Conservation (phyloP, 2,797 vertebrate species). For the Betta splendens region DNA sequence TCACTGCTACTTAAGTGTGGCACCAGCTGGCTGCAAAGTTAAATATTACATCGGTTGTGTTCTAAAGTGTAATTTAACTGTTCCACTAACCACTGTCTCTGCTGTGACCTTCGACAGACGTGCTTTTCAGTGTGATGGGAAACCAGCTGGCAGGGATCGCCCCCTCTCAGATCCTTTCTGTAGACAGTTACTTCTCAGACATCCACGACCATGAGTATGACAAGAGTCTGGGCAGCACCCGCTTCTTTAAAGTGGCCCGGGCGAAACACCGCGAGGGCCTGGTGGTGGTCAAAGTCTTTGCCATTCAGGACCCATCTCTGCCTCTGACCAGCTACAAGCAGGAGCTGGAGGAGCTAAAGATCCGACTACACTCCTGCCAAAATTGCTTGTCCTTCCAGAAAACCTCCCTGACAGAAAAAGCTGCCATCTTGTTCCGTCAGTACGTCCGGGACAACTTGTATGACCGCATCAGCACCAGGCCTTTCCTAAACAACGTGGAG, state of each 20-base stretch:
- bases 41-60: too few relatives aligned
- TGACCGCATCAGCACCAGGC: conserved; percentile 95
- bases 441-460: conserved; percentile 97
- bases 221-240: conserved; percentile 95
- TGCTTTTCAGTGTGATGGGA: conserved; percentile 82
- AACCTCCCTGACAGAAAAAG: conserved; percentile 90
- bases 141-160: conserved; percentile 98
- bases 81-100: too few relatives aligned
- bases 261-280: conserved; percentile 95
- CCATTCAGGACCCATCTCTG: conserved; percentile 95
- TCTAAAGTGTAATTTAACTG: too few relatives aligned
- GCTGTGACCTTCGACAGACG: not conserved
- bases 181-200: conserved; percentile 98
- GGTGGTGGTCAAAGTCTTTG: conserved; percentile 97
- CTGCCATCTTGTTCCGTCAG: conserved; percentile 94
- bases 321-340: conserved; percentile 95
- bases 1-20: too few relatives aligned
- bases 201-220: conserved; percentile 97
- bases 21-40: too few relatives aligned
- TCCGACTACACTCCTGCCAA: conserved; percentile 91
- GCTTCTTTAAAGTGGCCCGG: conserved; percentile 97
- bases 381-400: conserved; percentile 98
- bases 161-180: conserved; percentile 96
- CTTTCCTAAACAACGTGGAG: conserved; percentile 94
- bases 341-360: conserved; percentile 96